Conservation (phyloP, 1,140 invertebrate species). For the Leptinotarsa undecemlineata region DNA sequence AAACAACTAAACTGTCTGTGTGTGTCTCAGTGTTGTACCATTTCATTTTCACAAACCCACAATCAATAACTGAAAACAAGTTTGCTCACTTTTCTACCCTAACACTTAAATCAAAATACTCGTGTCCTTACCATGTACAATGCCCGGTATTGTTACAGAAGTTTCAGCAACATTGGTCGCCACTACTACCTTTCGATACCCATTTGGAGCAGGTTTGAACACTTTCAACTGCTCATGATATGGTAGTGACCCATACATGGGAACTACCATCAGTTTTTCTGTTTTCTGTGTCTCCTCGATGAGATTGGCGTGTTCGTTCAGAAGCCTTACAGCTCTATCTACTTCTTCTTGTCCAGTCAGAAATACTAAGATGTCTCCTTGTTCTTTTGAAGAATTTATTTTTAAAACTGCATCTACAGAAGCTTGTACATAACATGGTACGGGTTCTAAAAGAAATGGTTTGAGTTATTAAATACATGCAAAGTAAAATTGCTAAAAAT, state of each 20-base stretch:
- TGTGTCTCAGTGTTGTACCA: constrained; percentile 85
- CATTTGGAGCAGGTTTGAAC: constrained; percentile 77
- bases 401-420: constrained; percentile 87
- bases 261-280: constrained; percentile 74
- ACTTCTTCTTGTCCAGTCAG: constrained; percentile 95
- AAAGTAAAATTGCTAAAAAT: background rate
- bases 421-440: constrained; percentile 87
- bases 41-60: constrained; percentile 95
- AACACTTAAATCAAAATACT: background rate
- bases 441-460: constrained; percentile 67
- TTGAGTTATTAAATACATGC: background rate
- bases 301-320: constrained; percentile 67
- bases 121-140: constrained; percentile 74
- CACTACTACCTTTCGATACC: constrained; percentile 86
- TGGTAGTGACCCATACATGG: constrained; percentile 91
- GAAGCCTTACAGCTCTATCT: constrained; percentile 68
- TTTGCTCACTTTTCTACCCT: no score
- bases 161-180: constrained; percentile 98
- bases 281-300: constrained; percentile 55
- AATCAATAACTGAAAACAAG: constrained; percentile 81
- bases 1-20: constrained; percentile 82
- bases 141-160: constrained; percentile 83
- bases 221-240: constrained; percentile 85
- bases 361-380: constrained; percentile 91
- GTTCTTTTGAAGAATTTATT: constrained; percentile 81